Evolutionary conservation across 2,113 vertebrate genomes (phyloP).

Genomic region (Eupsittula cactorum): DNA sequence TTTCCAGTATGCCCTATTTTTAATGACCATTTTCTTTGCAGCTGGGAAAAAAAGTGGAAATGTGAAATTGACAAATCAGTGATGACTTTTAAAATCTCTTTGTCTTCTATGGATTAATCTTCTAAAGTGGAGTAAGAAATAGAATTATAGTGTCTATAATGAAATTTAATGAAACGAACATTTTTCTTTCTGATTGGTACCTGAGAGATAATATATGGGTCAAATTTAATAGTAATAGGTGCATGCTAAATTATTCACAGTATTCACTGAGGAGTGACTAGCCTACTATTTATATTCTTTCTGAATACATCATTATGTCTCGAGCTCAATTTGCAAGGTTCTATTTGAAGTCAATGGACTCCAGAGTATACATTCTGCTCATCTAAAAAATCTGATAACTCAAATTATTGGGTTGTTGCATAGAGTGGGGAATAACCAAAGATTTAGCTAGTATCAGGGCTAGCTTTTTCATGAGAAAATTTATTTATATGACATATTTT

Average conservation of each 20-base stretch:
- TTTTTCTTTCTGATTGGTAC: constrained; percentile 40
- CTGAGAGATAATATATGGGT: constrained; percentile 57
- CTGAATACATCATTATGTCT: constrained; percentile 54
- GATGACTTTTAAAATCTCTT: not conserved
- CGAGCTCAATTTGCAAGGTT: constrained; percentile 27
- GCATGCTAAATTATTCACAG: constrained; percentile 3
- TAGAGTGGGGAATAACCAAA: not conserved
- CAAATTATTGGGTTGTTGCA: constrained; percentile 15
- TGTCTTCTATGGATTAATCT: not conserved
- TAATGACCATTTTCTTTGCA: not conserved
- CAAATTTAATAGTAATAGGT: constrained; percentile 25
- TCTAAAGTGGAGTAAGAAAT: not conserved
- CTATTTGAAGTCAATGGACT: constrained; percentile 54
- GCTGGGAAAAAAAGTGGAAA: not conserved
- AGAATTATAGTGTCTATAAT: not conserved
- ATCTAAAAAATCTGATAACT: constrained; percentile 14
- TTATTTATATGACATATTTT: not conserved
- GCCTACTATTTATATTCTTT: constrained; percentile 65
- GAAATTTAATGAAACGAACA: constrained; percentile 10
- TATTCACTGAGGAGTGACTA: constrained; percentile 70
- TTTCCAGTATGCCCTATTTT: not conserved
- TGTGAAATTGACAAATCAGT: not conserved
- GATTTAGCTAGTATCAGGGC: not conserved
- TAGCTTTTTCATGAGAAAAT: not conserved
- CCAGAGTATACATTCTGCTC: constrained; percentile 44